A percentile compares a stretch with the other conserved stretches of the same genome.
phyloP scores from a whole-genome alignment of 2,113 vertebrate genomes.

The Rousettus leschenaultii region DNA sequence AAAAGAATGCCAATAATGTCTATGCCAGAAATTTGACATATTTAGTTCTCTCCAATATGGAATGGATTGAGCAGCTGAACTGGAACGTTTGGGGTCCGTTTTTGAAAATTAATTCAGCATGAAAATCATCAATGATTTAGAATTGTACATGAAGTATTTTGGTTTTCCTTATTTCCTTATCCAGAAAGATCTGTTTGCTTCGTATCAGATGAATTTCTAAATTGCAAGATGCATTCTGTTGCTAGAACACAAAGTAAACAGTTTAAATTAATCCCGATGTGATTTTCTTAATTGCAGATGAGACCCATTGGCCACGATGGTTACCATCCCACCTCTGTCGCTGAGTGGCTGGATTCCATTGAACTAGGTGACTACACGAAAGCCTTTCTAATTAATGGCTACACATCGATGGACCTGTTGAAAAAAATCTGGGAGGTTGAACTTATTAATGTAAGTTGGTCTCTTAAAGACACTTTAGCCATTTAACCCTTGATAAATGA shows the following conservation, averaged over 20 bases:
- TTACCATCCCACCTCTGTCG: conserved; percentile 96
- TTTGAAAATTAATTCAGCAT: conserved; percentile 60
- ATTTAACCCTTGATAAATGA: background rate
- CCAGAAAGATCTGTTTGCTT: conserved; percentile 47
- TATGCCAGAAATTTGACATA: conserved; percentile 35
- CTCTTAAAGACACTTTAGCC: conserved; percentile 33
- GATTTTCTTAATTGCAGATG: conserved; percentile 86
- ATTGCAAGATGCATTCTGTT: background rate
- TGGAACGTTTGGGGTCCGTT: conserved; percentile 66
- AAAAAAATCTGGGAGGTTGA: conserved; percentile 99
- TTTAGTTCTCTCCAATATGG: conserved; percentile 56
- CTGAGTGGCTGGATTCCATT: conserved; percentile 98
- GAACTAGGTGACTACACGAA: conserved; percentile 98
- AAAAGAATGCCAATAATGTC: background rate
- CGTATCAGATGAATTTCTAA: conserved; percentile 11
- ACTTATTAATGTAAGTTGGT: conserved; percentile 95
- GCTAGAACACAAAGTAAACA: background rate
- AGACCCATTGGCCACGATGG: conserved; percentile 93
- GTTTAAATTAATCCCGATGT: conserved; percentile 20
- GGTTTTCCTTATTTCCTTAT: conserved; percentile 38
- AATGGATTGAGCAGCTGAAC: conserved; percentile 59
- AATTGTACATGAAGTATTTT: conserved; percentile 36
- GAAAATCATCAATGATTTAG: conserved; percentile 70
- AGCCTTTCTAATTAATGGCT: conserved; percentile 97
- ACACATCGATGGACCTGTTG: conserved; percentile 98